Evolutionary conservation across 92 coral and sea anemone species (phyloP).

Genomic region (Porites divaricata): DNA sequence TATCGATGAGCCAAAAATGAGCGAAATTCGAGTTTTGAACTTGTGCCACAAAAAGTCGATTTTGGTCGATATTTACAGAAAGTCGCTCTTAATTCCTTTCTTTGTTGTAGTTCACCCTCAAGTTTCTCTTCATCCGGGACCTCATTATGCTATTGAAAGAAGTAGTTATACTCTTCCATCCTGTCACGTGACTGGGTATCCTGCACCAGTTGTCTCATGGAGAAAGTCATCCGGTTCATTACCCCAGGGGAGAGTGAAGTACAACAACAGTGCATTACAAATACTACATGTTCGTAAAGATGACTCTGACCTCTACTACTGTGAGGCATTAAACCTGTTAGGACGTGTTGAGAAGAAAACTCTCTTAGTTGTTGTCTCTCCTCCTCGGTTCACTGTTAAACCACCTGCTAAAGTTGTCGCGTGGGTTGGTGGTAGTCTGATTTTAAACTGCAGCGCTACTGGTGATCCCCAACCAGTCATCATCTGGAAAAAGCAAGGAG

Average conservation of each 20-base stretch:
- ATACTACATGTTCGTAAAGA: background rate
- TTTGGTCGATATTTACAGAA: too few species aligned
- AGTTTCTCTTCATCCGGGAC: conserved; percentile 34
- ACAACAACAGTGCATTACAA: too few species aligned
- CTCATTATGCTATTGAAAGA: conserved; percentile 37
- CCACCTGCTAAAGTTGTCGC: background rate
- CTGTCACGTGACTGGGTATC: conserved; percentile 64
- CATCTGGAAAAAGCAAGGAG: conserved; percentile 2
- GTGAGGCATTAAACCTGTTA: background rate
- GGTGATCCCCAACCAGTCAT: background rate
- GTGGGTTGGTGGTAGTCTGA: background rate
- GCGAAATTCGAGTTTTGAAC: too few species aligned
- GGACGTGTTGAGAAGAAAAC: background rate
- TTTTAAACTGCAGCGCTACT: too few species aligned
- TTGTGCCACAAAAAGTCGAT: too few species aligned
- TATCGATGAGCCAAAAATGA: too few species aligned
- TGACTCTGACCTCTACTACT: conserved; percentile 1
- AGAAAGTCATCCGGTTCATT: conserved; percentile 42
- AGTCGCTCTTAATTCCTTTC: too few species aligned
- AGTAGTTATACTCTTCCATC: conserved; percentile 51
- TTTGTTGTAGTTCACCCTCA: conserved; percentile 46
- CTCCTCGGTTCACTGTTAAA: background rate
- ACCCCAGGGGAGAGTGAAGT: background rate
- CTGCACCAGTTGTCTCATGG: conserved; percentile 60
- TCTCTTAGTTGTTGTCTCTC: conserved; percentile 1